Base-by-base conservation (phyloP, 2,113 vertebrate species). In the Actinemys pallida region DNA sequence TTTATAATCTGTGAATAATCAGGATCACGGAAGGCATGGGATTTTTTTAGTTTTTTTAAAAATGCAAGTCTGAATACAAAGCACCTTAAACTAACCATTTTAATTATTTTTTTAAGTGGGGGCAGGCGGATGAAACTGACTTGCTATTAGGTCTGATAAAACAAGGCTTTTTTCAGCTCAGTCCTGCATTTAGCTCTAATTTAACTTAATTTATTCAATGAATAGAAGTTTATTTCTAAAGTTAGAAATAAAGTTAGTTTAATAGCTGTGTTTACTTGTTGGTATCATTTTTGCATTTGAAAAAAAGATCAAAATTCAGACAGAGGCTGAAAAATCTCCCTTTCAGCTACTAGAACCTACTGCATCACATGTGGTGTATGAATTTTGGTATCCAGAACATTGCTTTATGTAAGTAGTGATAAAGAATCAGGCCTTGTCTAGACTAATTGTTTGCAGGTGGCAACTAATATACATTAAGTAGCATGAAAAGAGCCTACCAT, bases 151-250 rank as follows among this genome's bases (percentile, higher is more conserved):
- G 19, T 45, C 22, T 76, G 39, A 25, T 76, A 42, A 76, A 45
- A 25, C 4, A 24, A 9, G 10, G 5, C 24, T 96, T 95, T 88
- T 84, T 7, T 17, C 29, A 29, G 83, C 52, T 90, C 59, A 59
- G 56, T 90, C 72, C 79, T 88, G 6, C 78, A 92, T 86, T 92
- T 95, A 93, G 84, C 81, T 94, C 65, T 45, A 90, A 86, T 96
- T 97, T 94, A 89, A 96, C 87, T 86, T 94, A 96, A 93, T 95
- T 88, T 97, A 93, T 94, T 96, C 96, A 95, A 92, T 95, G 85
- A 62, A 17, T 62, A 62, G 31, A 16, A 69, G 35, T 69, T 35
- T n/a, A 69, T 96, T 65, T 95, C 39, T 90, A 83, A 72, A 53
- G 5, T 31, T 56, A 94, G 59, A 53, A 20, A 53, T 53, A 53